Evolutionary conservation across 2,113 vertebrate genomes (phyloP).

Genomic region (Dunckerocampus dactyliophorus): DNA sequence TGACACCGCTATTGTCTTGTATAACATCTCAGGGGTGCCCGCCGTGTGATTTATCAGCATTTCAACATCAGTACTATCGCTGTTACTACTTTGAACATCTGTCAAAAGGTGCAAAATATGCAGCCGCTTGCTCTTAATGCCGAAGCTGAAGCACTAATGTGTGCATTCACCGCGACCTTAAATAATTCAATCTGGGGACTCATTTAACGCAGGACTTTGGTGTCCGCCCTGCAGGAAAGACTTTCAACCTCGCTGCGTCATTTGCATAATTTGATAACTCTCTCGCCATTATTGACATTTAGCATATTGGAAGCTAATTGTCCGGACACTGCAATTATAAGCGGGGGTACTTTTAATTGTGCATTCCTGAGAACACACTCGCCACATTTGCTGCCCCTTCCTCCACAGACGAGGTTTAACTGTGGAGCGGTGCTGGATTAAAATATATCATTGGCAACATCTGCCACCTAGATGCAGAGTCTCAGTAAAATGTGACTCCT

Average conservation of each 20-base stretch:
- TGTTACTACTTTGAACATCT: background rate
- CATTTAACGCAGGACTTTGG: background rate
- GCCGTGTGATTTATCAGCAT: too few species aligned
- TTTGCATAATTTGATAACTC: conserved; percentile 3
- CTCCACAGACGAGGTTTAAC: background rate
- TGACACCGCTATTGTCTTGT: too few species aligned
- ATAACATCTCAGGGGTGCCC: too few species aligned
- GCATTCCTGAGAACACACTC: background rate
- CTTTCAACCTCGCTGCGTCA: background rate
- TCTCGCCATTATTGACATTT: background rate
- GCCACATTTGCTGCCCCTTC: background rate
- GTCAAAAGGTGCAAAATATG: background rate
- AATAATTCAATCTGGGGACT: background rate
- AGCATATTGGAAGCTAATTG: conserved; percentile 1
- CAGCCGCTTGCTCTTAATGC: background rate
- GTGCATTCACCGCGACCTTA: background rate
- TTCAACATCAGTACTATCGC: too few species aligned
- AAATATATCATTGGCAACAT: conserved; percentile 2
- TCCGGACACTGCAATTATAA: background rate
- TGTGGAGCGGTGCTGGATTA: background rate
- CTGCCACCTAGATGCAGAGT: conserved; percentile 31
- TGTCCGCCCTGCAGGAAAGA: background rate
- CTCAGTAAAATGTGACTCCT: conserved; percentile 42
- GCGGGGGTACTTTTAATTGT: background rate
- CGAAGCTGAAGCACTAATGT: background rate